Base-by-base conservation (phyloP, 2,888 invertebrate species). In the Apodemia zela region DNA sequence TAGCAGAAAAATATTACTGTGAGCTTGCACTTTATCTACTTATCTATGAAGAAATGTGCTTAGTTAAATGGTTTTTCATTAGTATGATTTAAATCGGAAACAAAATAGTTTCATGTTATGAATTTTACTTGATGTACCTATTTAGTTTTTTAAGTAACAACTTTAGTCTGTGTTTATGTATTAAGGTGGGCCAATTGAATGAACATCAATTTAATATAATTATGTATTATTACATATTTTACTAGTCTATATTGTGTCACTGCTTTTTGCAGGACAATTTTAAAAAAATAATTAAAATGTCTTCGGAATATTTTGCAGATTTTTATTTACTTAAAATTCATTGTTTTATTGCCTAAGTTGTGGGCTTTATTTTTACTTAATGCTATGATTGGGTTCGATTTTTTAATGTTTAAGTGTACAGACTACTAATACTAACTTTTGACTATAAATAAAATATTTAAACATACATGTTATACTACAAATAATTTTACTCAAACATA, bases 201-300 rank as follows among this genome's bases (percentile, higher is more conserved):
- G 21, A 51, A 54, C 25, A 54, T 54, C 54, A 54, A 51, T 51
- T 21, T 13, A 54, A 54, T 54, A 54, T 54, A 54, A 25, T 54
- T 54, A 54, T 18, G 54, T 54, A 54, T 42, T 42, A 42, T 42
- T 54, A 54, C 54, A 54, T 54, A 25, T 54, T 54, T 54, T 54
- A 54, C 54, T 54, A 54, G 54, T 54, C 54, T 54, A 21, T 54
- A 54, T 54, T 11, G 25, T 54, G 25, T 25, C 54, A 18, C 54
- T 54, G 54, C 18, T 54, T 42, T 54, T 54, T 25, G 25, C 54
- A 21, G 54, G 15, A 25, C 54, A 54, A 6, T 54, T 21, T 54
- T 54, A 13, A 21, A 54, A 29, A 21, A 54, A 54, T 42, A 42
- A 15, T 42, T 4, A 42, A 42, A 42, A 42, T 42, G 13, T 38